Percentiles rank a stretch among this genome's conserved stretches.
phyloP scores from a whole-genome alignment of 2,797 vertebrate species.

The Lagorchestes hirsutus region DNA sequence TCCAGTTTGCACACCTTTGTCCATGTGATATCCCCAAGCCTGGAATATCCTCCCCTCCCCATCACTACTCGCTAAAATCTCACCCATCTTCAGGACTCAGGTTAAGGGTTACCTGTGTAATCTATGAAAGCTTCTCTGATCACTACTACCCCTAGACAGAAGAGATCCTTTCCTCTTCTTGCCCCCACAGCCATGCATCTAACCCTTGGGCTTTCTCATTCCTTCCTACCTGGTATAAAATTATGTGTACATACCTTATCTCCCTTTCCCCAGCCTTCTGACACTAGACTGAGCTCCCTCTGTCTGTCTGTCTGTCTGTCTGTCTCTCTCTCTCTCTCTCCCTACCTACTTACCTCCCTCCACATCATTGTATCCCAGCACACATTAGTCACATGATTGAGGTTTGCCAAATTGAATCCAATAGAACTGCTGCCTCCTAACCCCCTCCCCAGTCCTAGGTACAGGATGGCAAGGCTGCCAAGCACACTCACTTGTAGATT shows the following conservation, averaged over 20 bases:
- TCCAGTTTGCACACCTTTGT: not conserved
- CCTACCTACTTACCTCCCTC: not conserved
- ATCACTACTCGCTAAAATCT: not conserved
- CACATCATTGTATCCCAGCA: not conserved
- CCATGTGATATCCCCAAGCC: not conserved
- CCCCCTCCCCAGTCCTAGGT: not conserved
- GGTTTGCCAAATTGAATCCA: not conserved
- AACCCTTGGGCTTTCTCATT: not conserved
- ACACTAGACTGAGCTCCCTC: not conserved
- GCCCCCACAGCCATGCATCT: not conserved
- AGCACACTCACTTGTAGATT: conserved; percentile 94
- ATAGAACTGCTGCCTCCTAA: not conserved
- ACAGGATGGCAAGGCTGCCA: rapidly evolving
- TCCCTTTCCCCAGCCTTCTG: not conserved
- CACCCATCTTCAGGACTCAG: not conserved
- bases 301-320: rapidly evolving
- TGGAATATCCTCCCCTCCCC: not conserved
- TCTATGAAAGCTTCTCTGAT: not conserved
- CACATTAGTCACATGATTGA: not conserved
- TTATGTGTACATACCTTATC: not conserved
- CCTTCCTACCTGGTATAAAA: not conserved
- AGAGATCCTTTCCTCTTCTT: not conserved
- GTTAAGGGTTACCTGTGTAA: not conserved
- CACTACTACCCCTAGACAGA: not conserved
- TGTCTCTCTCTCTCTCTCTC: not conserved